These are phyloP conservation scores for Sebastes vulpes DNA, from an alignment of 2,797 vertebrate genomes.

Conservation along the genomic window DNA sequence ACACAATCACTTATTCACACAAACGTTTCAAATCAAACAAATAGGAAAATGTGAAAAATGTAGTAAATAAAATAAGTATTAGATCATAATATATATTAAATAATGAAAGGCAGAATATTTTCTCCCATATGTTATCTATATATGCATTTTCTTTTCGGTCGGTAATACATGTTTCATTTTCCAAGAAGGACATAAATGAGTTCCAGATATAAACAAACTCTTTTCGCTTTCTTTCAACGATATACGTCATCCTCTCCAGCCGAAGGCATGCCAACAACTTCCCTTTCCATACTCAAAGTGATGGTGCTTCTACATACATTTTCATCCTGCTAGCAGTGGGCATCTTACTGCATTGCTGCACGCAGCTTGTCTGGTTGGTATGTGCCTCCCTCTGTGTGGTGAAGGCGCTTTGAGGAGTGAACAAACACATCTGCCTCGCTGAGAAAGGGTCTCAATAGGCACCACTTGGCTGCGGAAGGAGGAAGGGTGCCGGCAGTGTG, in stretches of 20 bases:
- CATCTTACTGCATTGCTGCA: not conserved
- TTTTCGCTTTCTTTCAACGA: not conserved
- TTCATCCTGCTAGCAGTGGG: not conserved
- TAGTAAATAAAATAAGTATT: too few species aligned
- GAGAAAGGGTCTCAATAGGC: constrained; percentile 32
- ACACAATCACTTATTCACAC: not conserved
- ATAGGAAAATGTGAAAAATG: rapidly evolving
- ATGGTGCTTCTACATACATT: not conserved
- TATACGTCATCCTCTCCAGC: not conserved
- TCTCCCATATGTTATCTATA: too few species aligned
- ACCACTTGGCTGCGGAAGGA: constrained; percentile 41
- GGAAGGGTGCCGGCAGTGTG: constrained; percentile 39
- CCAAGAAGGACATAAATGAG: too few species aligned
- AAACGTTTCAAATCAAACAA: not conserved
- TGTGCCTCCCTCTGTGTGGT: constrained; percentile 16
- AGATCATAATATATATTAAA: too few species aligned
- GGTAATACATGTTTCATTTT: too few species aligned
- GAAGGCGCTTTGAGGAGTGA: constrained; percentile 46
- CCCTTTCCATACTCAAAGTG: not conserved
- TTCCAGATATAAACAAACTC: not conserved
- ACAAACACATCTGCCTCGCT: constrained; percentile 53
- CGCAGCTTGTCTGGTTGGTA: constrained; percentile 17
- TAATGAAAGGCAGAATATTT: too few species aligned
- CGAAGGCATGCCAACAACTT: not conserved
- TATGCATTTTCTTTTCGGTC: too few species aligned